A percentile compares a stretch with the other conserved stretches of the same genome.
Conservation (phyloP, 2,113 vertebrate genomes). For the Microcebus murinus region DNA sequence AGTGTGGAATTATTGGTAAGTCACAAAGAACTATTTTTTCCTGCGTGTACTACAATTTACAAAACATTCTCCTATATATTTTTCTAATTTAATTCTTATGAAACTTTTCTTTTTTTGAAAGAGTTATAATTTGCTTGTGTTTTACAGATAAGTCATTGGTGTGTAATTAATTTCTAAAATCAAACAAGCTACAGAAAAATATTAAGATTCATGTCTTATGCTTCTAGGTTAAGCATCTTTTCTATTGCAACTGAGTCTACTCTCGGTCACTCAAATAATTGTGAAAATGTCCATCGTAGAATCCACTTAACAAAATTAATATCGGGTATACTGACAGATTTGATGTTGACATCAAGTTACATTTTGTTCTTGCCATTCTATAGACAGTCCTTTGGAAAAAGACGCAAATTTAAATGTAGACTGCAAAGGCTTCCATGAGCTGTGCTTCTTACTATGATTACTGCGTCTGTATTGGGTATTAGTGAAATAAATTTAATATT, state of each 20-base stretch:
- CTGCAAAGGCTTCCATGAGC: not conserved
- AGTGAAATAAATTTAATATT: not conserved
- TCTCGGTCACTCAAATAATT: not conserved
- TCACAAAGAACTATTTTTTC: not conserved
- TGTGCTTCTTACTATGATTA: not conserved
- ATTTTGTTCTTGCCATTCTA: not conserved
- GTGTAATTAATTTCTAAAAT: not conserved
- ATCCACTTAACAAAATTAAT: not conserved
- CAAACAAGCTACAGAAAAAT: not conserved
- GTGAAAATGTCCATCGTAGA: not conserved
- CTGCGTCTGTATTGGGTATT: not conserved
- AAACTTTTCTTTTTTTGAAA: constrained; percentile 12
- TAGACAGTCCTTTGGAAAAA: not conserved
- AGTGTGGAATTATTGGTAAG: not conserved
- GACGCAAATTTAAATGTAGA: not conserved
- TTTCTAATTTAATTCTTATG: not conserved
- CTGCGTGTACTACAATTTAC: not conserved
- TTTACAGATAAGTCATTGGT: not conserved
- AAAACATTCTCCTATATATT: not conserved
- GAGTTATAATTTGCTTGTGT: not conserved
- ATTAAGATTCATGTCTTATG: not conserved
- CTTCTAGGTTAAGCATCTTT: not conserved
- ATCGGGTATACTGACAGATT: not conserved
- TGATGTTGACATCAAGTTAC: not conserved
- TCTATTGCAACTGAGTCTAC: not conserved